phyloP scores from a whole-genome alignment of 2,888 invertebrate genomes.

The Auanema freiburgensis region DNA sequence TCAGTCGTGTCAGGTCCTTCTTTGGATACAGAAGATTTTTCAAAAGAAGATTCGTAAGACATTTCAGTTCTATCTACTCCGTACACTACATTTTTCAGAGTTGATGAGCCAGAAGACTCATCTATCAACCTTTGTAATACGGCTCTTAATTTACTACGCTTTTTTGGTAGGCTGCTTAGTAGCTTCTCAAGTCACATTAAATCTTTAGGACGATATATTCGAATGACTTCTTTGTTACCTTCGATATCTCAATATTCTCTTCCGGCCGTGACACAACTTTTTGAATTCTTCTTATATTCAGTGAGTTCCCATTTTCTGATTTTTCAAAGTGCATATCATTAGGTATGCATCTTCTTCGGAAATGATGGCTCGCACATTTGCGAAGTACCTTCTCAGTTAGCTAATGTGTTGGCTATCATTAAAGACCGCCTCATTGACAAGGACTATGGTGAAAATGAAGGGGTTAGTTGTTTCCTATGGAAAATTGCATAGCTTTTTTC shows the following conservation, averaged over 20 bases:
- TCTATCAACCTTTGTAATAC: slow-evolving; percentile 57
- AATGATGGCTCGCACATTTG: slow-evolving; percentile 27
- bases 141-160: slow-evolving; percentile 54
- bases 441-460: background rate
- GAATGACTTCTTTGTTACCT: slow-evolving; percentile 59
- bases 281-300: slow-evolving; percentile 54
- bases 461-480: background rate
- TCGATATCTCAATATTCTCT: slow-evolving; percentile 53
- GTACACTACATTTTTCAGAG: slow-evolving; percentile 5
- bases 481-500: background rate
- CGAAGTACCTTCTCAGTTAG: slow-evolving; percentile 18
- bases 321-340: no score
- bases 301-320: slow-evolving; percentile 34
- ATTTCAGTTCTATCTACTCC: background rate
- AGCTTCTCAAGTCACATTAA: no score
- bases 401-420: background rate
- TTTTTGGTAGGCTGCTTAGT: slow-evolving; percentile 52
- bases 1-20: slow-evolving; percentile 1
- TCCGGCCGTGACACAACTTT: slow-evolving; percentile 53
- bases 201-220: slow-evolving; percentile 50
- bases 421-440: slow-evolving; percentile 12
- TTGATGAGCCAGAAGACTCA: slow-evolving; percentile 21
- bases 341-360: slow-evolving; percentile 33
- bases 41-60: slow-evolving; percentile 6
- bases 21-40: background rate